Conservation (phyloP, 2,797 vertebrate genomes). For the Phalanger gymnotis region DNA sequence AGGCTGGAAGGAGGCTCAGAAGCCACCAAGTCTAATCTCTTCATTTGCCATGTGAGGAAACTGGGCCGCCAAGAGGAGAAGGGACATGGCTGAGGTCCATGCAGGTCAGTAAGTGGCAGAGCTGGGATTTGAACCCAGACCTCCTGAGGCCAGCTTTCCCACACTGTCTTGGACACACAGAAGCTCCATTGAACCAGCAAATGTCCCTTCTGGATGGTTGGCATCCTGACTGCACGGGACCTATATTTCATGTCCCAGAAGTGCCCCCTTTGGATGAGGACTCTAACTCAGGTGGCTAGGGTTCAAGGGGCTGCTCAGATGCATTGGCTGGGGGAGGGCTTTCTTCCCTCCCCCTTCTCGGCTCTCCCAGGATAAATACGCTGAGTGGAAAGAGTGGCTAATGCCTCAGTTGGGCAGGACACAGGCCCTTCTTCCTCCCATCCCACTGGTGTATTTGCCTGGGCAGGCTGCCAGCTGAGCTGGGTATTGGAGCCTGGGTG, state of each 20-base stretch:
- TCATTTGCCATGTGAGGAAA: not conserved
- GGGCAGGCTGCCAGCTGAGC: slow-evolving; percentile 49
- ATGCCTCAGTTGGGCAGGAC: slow-evolving; percentile 33
- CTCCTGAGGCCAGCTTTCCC: not conserved
- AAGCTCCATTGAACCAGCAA: not conserved
- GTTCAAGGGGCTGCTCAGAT: slow-evolving; percentile 19
- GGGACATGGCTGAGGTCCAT: not conserved
- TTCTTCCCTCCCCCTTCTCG: slow-evolving; percentile 16
- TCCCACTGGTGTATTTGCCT: slow-evolving; percentile 67
- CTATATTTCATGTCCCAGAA: slow-evolving; percentile 45
- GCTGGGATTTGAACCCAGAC: not conserved
- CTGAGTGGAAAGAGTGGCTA: slow-evolving; percentile 43
- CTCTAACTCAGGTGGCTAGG: slow-evolving; percentile 45
- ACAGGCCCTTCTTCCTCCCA: slow-evolving; percentile 57
- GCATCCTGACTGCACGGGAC: slow-evolving; percentile 29
- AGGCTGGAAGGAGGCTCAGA: not conserved
- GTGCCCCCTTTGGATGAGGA: slow-evolving; percentile 18
- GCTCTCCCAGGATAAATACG: slow-evolving; percentile 38
- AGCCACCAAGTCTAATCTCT: not conserved
- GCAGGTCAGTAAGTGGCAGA: not conserved
- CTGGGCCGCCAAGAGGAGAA: not conserved
- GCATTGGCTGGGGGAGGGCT: slow-evolving; percentile 13
- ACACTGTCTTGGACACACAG: not conserved
- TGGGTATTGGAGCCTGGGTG: slow-evolving; percentile 39
- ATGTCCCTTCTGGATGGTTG: slow-evolving; percentile 38